Evolutionary conservation across 2,888 invertebrate genomes (phyloP), one percentile per base, ranked within the genome.

Genomic region (Schizotus pectinicornis): DNA sequence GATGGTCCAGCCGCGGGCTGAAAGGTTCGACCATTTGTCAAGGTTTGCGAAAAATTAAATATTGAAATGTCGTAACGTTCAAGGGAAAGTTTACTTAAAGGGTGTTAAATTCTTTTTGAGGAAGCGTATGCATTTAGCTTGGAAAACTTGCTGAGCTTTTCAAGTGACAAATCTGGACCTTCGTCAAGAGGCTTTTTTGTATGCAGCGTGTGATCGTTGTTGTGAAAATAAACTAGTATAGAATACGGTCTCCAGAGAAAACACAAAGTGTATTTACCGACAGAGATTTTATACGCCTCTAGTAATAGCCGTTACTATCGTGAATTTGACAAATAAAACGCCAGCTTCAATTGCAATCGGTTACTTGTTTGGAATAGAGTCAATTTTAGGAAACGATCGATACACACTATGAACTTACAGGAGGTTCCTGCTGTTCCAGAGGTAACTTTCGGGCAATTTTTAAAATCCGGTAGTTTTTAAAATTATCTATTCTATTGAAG

Each of bases 111-210:
- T 63, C 62, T 59, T 63, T 59, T 62, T 45, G 52, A 50, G 51
- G 50, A 61, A 64, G 50, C 65, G 56, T 67, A 64, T 67, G 64
- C 61, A 67, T 65, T 65, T 63, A 60, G 59, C 62, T 62, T 46
- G 62, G 54, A 56, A 63, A 62, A 59, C 45, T 59, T 62, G 60
- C 55, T 57, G 63, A 66, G 61, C 59, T 67, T 57, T 61, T 62
- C 52, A 59, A 60, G 63, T 68, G 66, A 68, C 68, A 68, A 68
- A 67, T 68, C 66, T 66, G 66, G 64, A 68, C 66, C 66, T 68
- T 64, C 63, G 65, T 67, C 66, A 65, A 64, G 60, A 58, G 63
- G 58, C 62, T 65, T 65, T 66, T 66, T 67, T 67, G 66, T 68
- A 68, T 67, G 68, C 65, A 67, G 65, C 54, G 50, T 53, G 57